Conservation (phyloP, 92 coral and sea anemone genomes). For the Umimayanthus chanpuru region DNA sequence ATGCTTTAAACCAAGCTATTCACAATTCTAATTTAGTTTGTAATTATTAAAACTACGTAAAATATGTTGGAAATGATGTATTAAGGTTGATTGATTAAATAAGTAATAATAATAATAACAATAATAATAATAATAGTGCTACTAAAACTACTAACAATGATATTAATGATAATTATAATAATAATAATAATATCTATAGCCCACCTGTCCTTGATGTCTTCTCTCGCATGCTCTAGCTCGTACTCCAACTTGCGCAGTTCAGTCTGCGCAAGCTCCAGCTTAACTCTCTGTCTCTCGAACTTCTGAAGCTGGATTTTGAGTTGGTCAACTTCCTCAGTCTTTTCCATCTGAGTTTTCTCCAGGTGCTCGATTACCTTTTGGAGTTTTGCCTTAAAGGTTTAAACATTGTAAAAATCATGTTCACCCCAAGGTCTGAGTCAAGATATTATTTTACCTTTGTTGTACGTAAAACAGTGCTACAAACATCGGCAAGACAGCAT, state of each 20-base stretch:
- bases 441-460: too few relatives aligned
- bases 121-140: too few relatives aligned
- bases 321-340: conserved; percentile 21
- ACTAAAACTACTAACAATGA: too few relatives aligned
- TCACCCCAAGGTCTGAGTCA: background rate
- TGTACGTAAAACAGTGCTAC: background rate
- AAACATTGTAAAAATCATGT: too few relatives aligned
- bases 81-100: too few relatives aligned
- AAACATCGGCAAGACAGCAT: background rate
- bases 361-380: conserved; percentile 40
- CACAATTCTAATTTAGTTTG: too few relatives aligned
- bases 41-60: too few relatives aligned
- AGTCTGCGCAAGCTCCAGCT: conserved; percentile 17
- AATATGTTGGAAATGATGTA: too few relatives aligned
- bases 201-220: conserved; percentile 15
- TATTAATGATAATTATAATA: too few relatives aligned
- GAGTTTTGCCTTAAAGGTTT: conserved; percentile 29
- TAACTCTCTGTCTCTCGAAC: conserved; percentile 11
- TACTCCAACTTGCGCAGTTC: background rate
- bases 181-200: background rate
- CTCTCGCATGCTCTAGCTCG: conserved; percentile 29
- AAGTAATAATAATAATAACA: too few relatives aligned
- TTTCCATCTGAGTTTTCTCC: conserved; percentile 34
- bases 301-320: conserved; percentile 31
- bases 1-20: too few relatives aligned